These are phyloP conservation scores for Hypena proboscidalis DNA, from an alignment of 2,888 invertebrate species.

Conservation along the genomic window DNA sequence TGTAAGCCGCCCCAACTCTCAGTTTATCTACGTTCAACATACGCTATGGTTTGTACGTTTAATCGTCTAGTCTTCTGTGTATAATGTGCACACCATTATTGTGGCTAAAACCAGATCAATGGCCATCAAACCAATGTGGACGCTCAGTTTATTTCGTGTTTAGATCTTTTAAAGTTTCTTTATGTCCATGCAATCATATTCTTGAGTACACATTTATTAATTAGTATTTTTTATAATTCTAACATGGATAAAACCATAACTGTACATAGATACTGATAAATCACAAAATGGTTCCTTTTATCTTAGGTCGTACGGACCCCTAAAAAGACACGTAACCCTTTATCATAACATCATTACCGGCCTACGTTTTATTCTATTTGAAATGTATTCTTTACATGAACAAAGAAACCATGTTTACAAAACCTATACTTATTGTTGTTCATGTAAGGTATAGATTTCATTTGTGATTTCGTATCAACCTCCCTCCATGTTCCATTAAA, in stretches of 20 bases:
- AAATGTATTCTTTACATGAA: not conserved
- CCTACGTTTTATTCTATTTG: not conserved
- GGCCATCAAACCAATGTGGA: not conserved
- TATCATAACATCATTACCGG: constrained; percentile 1
- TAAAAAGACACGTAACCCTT: not conserved
- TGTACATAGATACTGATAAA: too few species aligned
- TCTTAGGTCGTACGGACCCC: too few species aligned
- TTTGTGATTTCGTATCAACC: too few species aligned
- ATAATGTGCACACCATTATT: constrained; percentile 2
- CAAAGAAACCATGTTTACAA: too few species aligned
- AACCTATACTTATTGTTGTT: too few species aligned
- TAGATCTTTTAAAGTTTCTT: constrained; percentile 14
- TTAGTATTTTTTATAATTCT: too few species aligned
- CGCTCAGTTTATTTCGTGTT: too few species aligned
- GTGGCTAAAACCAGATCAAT: not conserved
- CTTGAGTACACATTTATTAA: too few species aligned
- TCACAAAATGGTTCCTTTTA: too few species aligned
- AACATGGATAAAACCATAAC: too few species aligned
- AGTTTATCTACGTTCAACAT: constrained; percentile 25
- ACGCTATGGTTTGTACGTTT: constrained; percentile 15
- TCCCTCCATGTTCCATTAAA: not conserved
- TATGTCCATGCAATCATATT: too few species aligned
- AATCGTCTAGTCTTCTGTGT: constrained; percentile 11
- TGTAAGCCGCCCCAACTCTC: constrained; percentile 21
- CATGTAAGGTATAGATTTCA: too few species aligned